These are phyloP conservation scores for Rhagoletis zephyria DNA, from an alignment of 1,140 invertebrate species.

Conservation along the genomic window DNA sequence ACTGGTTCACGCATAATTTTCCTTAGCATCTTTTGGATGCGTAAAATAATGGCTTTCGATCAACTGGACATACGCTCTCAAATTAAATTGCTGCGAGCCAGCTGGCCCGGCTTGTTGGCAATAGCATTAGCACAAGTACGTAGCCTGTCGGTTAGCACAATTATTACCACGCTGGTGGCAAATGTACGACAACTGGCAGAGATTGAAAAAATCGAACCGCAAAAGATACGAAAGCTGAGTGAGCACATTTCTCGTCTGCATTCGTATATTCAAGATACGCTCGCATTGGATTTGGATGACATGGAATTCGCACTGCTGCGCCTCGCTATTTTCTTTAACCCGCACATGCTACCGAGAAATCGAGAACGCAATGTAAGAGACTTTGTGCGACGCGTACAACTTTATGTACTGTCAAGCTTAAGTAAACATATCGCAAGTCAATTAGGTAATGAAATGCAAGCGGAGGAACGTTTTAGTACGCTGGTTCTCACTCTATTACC, in stretches of 20 bases:
- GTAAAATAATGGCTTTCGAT: constrained; percentile 87
- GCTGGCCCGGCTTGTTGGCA: constrained; percentile 94
- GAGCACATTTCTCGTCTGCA: constrained; percentile 88
- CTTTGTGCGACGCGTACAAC: constrained; percentile 68
- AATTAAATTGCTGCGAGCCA: constrained; percentile 85
- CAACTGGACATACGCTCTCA: constrained; percentile 87
- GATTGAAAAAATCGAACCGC: constrained; percentile 80
- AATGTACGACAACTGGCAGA: constrained; percentile 77
- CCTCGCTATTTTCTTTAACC: constrained; percentile 83
- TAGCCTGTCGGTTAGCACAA: constrained; percentile 84
- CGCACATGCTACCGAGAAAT: constrained; percentile 63
- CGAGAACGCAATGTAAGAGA: constrained; percentile 63
- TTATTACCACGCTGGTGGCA: constrained; percentile 85
- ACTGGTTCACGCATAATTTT: constrained; percentile 91
- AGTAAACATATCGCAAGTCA: constrained; percentile 56
- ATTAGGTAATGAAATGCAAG: constrained; percentile 53
- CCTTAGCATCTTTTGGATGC: constrained; percentile 89
- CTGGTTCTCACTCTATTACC: constrained; percentile 82
- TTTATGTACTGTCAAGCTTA: constrained; percentile 64
- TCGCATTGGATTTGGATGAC: constrained; percentile 82
- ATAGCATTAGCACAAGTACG: constrained; percentile 92
- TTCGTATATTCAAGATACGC: constrained; percentile 84
- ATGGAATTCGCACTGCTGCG: constrained; percentile 91
- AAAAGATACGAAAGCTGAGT: constrained; percentile 84
- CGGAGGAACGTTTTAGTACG: constrained; percentile 63